These are phyloP conservation scores for Eristalinus aeneus DNA, from an alignment of 2,888 invertebrate genomes.

Conservation along the genomic window DNA sequence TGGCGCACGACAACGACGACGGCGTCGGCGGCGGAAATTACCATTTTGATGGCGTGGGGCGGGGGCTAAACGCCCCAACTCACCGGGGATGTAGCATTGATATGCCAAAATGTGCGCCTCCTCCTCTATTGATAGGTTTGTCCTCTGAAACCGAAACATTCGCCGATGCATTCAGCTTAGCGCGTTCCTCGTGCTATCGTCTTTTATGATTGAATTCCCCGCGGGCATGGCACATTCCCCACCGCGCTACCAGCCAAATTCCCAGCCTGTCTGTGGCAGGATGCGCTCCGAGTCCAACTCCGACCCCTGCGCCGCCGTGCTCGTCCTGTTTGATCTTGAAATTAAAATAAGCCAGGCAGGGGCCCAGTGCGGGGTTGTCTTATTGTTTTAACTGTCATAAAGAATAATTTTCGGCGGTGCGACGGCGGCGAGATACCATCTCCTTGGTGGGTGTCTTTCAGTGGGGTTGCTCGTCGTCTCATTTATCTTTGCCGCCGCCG, in stretches of 20 bases:
- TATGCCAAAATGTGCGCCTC: conserved; percentile 12
- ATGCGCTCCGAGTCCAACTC: conserved; percentile 10
- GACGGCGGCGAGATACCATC: conserved; percentile 10
- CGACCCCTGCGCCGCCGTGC: neutral
- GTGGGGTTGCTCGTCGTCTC: conserved; percentile 57
- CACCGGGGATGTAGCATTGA: conserved; percentile 27
- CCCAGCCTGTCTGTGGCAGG: conserved; percentile 50
- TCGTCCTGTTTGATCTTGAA: conserved; percentile 68
- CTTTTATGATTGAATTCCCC: conserved; percentile 67
- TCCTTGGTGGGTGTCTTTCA: conserved; percentile 24
- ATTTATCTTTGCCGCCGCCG: conserved; percentile 70
- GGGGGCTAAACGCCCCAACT: neutral
- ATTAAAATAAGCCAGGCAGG: conserved; percentile 63
- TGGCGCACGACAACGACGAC: conserved; percentile 1
- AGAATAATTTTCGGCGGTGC: conserved; percentile 58
- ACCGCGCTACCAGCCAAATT: conserved; percentile 18
- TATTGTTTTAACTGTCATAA: conserved; percentile 70
- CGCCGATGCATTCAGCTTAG: neutral
- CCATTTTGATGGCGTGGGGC: conserved; percentile 24
- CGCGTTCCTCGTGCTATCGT: conserved; percentile 45
- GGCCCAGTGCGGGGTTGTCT: conserved; percentile 39
- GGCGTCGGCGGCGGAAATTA: conserved; percentile 36
- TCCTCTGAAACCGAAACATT: conserved; percentile 5
- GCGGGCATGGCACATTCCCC: conserved; percentile 42
- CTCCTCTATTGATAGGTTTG: conserved; percentile 48